Conservation (phyloP, 1,140 invertebrate genomes). For the Sycophila sp. region DNA sequence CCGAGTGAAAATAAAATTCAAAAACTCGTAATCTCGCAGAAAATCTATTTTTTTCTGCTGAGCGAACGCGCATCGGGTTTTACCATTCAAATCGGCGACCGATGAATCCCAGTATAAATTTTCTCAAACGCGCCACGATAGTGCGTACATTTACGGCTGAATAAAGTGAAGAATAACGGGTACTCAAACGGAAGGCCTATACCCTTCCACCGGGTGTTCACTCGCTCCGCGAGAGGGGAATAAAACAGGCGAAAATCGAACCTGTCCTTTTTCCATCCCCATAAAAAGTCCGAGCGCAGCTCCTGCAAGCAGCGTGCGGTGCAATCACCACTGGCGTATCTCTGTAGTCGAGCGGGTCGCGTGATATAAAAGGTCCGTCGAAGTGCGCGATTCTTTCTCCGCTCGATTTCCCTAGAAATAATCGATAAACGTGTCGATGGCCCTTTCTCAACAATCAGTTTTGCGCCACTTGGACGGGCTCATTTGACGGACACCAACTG, state of each 20-base stretch:
- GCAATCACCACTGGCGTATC: background rate
- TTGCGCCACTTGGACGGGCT: too few species aligned
- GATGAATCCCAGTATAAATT: background rate
- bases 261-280: background rate
- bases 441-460: too few species aligned
- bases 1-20: background rate
- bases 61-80: background rate
- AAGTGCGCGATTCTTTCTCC: slow-evolving; percentile 10
- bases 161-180: background rate
- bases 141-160: background rate
- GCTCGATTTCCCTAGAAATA: slow-evolving; percentile 24
- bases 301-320: too few species aligned
- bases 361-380: slow-evolving; percentile 19
- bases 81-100: background rate
- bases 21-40: background rate
- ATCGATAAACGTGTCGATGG: slow-evolving; percentile 28
- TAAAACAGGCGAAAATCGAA: background rate
- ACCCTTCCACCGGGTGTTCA: too few species aligned
- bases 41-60: background rate
- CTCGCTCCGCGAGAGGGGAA: background rate
- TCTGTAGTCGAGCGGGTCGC: background rate
- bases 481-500: too few species aligned
- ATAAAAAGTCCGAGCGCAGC: background rate
- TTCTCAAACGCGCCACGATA: background rate
- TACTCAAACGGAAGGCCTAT: background rate